Conservation (phyloP, 1,140 invertebrate species). For the Aphidius gifuensis region DNA sequence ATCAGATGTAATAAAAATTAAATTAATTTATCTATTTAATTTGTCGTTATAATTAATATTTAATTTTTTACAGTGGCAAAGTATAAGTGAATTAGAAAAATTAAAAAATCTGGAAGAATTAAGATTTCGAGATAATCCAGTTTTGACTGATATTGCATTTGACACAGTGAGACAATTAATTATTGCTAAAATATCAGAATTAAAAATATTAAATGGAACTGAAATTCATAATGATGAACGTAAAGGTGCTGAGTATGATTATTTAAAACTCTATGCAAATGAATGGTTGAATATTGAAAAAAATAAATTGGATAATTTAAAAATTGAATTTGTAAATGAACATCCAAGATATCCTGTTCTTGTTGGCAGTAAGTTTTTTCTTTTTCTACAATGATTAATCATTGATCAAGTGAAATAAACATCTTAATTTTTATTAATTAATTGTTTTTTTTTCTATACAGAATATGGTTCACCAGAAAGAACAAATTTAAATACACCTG, state of each 20-base stretch:
- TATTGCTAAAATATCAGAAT: slow-evolving; percentile 67
- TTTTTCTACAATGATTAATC: background rate
- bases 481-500: slow-evolving; percentile 62
- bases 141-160: slow-evolving; percentile 63
- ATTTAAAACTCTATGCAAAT: slow-evolving; percentile 74
- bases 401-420: too few relatives aligned
- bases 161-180: slow-evolving; percentile 73
- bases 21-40: slow-evolving; percentile 8
- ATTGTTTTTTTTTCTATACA: slow-evolving; percentile 47
- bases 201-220: slow-evolving; percentile 67
- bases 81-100: slow-evolving; percentile 81
- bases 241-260: slow-evolving; percentile 84
- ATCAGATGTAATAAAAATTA: slow-evolving; percentile 47
- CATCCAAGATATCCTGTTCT: slow-evolving; percentile 73
- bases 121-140: slow-evolving; percentile 70
- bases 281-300: slow-evolving; percentile 64
- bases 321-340: slow-evolving; percentile 62
- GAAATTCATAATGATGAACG: slow-evolving; percentile 66
- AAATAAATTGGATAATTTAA: slow-evolving; percentile 34
- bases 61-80: slow-evolving; percentile 66
- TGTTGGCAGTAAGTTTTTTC: slow-evolving; percentile 53
- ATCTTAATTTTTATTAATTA: too few relatives aligned
- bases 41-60: slow-evolving; percentile 4
- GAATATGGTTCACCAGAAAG: slow-evolving; percentile 78
- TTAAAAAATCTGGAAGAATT: slow-evolving; percentile 68